These are phyloP conservation scores for Psilopogon haemacephalus DNA, from an alignment of 2,113 vertebrate genomes.

Conservation along the genomic window DNA sequence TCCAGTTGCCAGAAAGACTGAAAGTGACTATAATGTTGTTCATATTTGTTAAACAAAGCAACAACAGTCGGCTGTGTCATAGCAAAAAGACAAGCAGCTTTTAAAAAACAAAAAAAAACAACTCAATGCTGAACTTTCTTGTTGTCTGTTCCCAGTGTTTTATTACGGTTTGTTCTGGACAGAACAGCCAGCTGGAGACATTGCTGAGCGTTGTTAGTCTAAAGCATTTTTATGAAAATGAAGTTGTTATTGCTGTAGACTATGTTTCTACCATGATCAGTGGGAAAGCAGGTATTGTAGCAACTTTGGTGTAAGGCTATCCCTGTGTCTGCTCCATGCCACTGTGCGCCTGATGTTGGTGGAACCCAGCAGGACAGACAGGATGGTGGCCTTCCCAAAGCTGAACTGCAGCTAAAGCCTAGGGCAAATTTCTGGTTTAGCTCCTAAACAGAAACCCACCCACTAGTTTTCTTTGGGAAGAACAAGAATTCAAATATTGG, in stretches of 20 bases:
- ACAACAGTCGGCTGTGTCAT: background rate
- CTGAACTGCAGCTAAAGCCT: background rate
- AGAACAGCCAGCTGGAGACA: background rate
- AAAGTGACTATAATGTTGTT: background rate
- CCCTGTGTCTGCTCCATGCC: background rate
- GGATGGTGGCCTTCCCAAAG: background rate
- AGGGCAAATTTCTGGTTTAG: background rate
- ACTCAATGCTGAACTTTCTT: background rate
- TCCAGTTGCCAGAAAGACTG: background rate
- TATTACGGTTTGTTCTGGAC: background rate
- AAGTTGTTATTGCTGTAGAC: background rate
- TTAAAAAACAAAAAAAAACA: background rate
- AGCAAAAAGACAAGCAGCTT: background rate
- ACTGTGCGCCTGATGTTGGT: accelerated
- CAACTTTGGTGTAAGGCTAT: background rate
- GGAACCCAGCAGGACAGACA: background rate
- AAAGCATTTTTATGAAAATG: background rate
- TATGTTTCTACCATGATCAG: background rate
- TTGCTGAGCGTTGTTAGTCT: background rate
- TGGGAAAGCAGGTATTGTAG: background rate
- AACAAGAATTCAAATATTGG: slow-evolving; percentile 5
- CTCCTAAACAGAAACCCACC: slow-evolving; percentile 9
- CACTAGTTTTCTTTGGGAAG: slow-evolving; percentile 27
- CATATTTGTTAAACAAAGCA: background rate
- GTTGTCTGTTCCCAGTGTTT: background rate